Percentiles rank a stretch among this genome's conserved stretches.
phyloP scores from a whole-genome alignment of 23 tunicate genomes.

The Botrylloides violaceus region DNA sequence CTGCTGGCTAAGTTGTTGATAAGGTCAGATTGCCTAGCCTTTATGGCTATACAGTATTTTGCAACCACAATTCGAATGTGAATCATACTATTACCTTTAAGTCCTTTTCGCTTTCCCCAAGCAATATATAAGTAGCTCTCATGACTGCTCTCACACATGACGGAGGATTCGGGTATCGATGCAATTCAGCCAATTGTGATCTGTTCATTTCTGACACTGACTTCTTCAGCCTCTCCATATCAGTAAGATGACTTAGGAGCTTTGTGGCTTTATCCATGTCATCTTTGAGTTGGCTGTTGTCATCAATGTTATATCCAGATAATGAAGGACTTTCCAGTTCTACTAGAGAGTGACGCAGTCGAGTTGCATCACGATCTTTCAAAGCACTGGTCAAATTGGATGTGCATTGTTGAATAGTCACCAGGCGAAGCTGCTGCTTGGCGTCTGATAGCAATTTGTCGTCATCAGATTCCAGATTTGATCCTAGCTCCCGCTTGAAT shows the following conservation, averaged over 20 bases:
- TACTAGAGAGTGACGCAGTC: constrained; percentile 30
- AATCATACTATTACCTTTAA: constrained; percentile 60
- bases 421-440: constrained; percentile 15
- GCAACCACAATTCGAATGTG: too few species aligned
- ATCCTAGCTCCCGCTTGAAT: constrained; percentile 53
- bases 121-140: constrained; percentile 59
- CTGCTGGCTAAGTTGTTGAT: too few species aligned
- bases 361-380: constrained; percentile 35
- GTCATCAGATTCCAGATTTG: constrained; percentile 13
- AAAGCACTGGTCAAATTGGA: constrained; percentile 41
- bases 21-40: too few species aligned
- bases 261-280: constrained; percentile 34
- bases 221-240: constrained; percentile 29
- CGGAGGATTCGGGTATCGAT: constrained; percentile 73
- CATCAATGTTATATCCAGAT: constrained; percentile 29
- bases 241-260: constrained; percentile 30
- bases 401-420: constrained; percentile 38
- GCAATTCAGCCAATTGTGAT: constrained; percentile 60
- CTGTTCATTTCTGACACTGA: constrained; percentile 59
- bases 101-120: constrained; percentile 62
- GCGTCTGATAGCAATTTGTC: constrained; percentile 23
- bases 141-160: constrained; percentile 47
- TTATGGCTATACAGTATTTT: too few species aligned
- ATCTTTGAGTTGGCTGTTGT: constrained; percentile 16
- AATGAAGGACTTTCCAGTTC: constrained; percentile 52